Percentiles rank a stretch among this genome's conserved stretches.
phyloP scores from a whole-genome alignment of 2,797 vertebrate genomes.

The Threskiornis aethiopicus region DNA sequence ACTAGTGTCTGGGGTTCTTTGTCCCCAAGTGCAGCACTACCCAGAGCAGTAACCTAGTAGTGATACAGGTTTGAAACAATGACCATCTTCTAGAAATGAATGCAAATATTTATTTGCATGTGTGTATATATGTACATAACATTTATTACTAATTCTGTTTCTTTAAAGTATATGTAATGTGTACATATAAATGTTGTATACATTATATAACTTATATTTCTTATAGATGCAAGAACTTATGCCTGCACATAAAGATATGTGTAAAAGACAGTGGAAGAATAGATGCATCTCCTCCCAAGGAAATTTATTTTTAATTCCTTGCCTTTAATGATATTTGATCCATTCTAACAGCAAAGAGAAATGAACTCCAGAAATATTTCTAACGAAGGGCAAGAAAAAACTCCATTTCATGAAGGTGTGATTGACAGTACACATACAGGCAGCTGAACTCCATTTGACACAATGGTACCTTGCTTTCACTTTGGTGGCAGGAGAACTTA shows the following conservation, averaged over 20 bases:
- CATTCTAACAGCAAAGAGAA: neutral
- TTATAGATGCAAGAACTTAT: neutral
- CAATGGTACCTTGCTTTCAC: neutral
- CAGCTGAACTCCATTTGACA: neutral
- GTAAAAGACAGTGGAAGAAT: neutral
- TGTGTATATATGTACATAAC: neutral
- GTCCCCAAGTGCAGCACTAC: neutral
- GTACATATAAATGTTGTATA: neutral
- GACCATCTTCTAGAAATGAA: neutral
- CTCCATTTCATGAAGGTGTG: neutral
- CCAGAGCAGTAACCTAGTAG: neutral
- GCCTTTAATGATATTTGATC: neutral
- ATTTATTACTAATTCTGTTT: neutral
- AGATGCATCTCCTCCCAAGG: fast-evolving
- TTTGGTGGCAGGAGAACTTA: neutral
- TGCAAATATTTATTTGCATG: fast-evolving
- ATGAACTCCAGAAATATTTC: neutral
- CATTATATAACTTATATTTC: neutral
- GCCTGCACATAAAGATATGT: neutral
- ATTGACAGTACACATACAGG: neutral
- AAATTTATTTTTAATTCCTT: neutral
- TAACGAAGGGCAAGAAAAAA: neutral
- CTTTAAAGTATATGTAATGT: neutral
- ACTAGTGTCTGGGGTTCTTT: neutral
- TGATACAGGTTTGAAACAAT: neutral